Evolutionary conservation across 2,113 vertebrate species (phyloP).

Genomic region (Tachycineta bicolor): DNA sequence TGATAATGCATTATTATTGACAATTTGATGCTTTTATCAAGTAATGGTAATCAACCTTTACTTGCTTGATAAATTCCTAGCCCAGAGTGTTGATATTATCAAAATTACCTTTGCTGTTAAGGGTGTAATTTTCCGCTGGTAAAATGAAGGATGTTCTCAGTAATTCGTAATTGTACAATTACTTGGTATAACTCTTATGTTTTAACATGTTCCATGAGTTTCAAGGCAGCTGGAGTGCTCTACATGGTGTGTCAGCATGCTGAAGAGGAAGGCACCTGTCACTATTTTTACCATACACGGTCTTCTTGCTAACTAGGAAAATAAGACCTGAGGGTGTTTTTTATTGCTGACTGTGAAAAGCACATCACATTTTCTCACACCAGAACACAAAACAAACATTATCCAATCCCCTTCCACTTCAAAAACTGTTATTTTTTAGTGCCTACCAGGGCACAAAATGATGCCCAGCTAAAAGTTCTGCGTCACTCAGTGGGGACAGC

Average conservation of each 20-base stretch:
- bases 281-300: background rate
- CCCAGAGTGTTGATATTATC: constrained; percentile 28
- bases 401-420: background rate
- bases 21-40: constrained; percentile 9
- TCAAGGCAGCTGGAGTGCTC: background rate
- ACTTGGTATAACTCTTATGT: background rate
- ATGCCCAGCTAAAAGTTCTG: background rate
- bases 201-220: background rate
- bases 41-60: constrained; percentile 8
- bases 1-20: background rate
- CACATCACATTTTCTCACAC: background rate
- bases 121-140: constrained; percentile 11
- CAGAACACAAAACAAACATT: background rate
- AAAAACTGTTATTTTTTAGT: background rate
- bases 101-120: constrained; percentile 18
- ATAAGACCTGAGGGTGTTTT: background rate
- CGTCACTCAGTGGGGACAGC: rapidly evolving
- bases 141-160: constrained; percentile 11
- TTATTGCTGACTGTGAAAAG: background rate
- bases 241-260: background rate
- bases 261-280: background rate
- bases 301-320: background rate
- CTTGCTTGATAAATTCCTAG: constrained; percentile 34
- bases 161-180: constrained; percentile 25
- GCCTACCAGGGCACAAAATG: background rate